These are phyloP conservation scores for Drosophila seguyi DNA, from an alignment of 1,140 invertebrate species.

Conservation along the genomic window DNA sequence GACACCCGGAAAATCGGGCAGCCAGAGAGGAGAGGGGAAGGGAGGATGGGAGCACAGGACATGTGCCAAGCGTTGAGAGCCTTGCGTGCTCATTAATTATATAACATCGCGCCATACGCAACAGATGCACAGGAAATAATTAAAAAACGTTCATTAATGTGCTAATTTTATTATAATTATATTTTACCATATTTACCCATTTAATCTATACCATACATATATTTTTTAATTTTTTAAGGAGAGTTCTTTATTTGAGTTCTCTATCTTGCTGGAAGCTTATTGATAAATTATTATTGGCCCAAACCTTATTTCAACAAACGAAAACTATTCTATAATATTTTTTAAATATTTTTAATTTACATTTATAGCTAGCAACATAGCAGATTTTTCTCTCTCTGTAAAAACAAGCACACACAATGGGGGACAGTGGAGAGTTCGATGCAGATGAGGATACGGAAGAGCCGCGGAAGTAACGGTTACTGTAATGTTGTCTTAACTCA, in stretches of 20 bases:
- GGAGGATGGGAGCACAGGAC: conserved; percentile 29
- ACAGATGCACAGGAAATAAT: conserved; percentile 22
- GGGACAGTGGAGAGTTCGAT: conserved; percentile 31
- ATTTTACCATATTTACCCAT: no score
- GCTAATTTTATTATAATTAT: not conserved
- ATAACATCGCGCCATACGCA: conserved; percentile 74
- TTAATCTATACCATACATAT: no score
- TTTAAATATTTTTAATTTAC: not conserved
- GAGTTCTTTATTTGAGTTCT: no score
- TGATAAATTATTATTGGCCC: no score
- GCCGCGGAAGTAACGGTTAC: conserved; percentile 62
- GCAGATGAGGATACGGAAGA: conserved; percentile 54
- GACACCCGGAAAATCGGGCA: conserved; percentile 13
- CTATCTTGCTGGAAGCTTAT: no score
- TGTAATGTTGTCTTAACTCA: conserved; percentile 82
- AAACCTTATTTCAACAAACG: no score
- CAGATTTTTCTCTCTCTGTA: not conserved
- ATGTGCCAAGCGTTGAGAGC: conserved; percentile 63
- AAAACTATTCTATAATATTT: no score
- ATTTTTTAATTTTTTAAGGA: no score
- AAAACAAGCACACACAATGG: conserved; percentile 7
- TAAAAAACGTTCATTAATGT: not conserved
- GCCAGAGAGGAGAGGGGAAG: not conserved
- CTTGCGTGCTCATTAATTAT: conserved; percentile 82
- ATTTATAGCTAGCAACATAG: not conserved